Evolutionary conservation across 2,797 vertebrate genomes (phyloP).

Genomic region (Rhinella marina): DNA sequence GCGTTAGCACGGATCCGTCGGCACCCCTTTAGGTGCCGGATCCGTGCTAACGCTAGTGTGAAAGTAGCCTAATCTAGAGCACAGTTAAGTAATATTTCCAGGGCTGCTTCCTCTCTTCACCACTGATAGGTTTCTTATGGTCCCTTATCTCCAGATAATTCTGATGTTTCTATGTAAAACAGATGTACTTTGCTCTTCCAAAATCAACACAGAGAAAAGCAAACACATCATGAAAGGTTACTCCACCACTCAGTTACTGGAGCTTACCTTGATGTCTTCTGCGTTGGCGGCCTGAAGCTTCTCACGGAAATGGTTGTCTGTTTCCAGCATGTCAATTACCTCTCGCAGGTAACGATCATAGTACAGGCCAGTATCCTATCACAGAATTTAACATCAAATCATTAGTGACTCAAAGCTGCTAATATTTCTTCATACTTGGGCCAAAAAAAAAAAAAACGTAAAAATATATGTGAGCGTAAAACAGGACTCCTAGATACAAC

Average conservation of each 20-base stretch:
- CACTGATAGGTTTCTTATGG: not conserved
- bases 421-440: not conserved
- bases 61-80: not conserved
- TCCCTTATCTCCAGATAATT: not conserved
- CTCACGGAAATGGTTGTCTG: conserved; percentile 89
- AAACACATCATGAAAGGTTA: not conserved
- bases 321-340: conserved; percentile 91
- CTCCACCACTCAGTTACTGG: not conserved
- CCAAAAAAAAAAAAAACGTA: not conserved
- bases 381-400: not conserved
- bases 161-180: not conserved
- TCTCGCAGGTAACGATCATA: conserved; percentile 90
- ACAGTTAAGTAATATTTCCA: not conserved
- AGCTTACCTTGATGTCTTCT: conserved; percentile 86
- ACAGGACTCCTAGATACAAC: not conserved
- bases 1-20: too few relatives aligned
- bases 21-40: too few relatives aligned
- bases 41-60: too few relatives aligned
- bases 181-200: not conserved
- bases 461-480: not conserved
- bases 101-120: not conserved
- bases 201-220: not conserved
- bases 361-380: conserved; percentile 88
- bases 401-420: not conserved
- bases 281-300: conserved; percentile 89